Base-by-base conservation (phyloP, 2,797 vertebrate genomes). In the Diplodus sargus region DNA sequence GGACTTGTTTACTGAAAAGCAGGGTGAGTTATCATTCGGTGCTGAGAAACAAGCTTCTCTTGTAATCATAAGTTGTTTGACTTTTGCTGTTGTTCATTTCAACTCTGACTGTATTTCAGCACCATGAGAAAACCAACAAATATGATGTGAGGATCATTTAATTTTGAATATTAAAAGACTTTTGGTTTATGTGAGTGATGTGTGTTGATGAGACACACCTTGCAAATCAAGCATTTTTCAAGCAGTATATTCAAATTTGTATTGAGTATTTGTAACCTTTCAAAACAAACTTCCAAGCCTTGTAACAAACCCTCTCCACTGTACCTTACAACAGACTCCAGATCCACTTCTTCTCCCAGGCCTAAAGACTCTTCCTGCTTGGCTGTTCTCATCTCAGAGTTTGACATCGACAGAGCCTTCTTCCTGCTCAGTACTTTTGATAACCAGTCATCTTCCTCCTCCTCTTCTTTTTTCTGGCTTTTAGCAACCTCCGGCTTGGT, bases 381-480 rank as follows among this genome's bases (percentile, higher is more conserved):
- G 28, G 87, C 87, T 20, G 86, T 89, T 78, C 85, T 93, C 5
- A 77, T 70, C 30, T 92, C 91, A 4, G 74, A 70, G 53, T 82
- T 92, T 0, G 65, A 77, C 20, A 3, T 51, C 0, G 74, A 62
- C 25, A 82, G 87, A 74, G 88, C 83, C 85, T 96, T 98, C 85
- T 94, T 97, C 76, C 84, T 92, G 61, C 93, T 94, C 77, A 97
- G 90, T 3, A 92, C 93, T 14, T 93, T 91, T 1, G 90, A 86
- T 78, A 97, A 92, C 96, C 96, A 97, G 79, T 96, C 96, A 9
- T 53, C 64, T 0, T 95, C 94, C 39, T 90, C 84, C 4, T 91
- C 89, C 4, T 90, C 85, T 1, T 78, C 79, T 58, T 78, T 81
- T 65, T 30, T 83, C 49, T 84, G 80, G 47, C 30, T 69, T 58